Evolutionary conservation across 2,797 vertebrate genomes (phyloP).

Genomic region (Mycteria americana): DNA sequence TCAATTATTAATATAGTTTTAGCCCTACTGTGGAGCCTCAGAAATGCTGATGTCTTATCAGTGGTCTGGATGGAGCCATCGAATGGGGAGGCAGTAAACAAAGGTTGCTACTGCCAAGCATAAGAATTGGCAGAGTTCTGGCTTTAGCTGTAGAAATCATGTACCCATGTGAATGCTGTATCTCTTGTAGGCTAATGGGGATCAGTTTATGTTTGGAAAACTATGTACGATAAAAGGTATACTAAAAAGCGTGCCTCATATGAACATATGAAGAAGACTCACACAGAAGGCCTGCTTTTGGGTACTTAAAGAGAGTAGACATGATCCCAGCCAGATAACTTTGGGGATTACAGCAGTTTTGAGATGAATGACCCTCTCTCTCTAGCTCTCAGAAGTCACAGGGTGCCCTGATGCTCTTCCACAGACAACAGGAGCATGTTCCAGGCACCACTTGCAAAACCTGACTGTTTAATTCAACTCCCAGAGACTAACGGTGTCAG

Average conservation of each 20-base stretch:
- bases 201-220: background rate
- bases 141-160: background rate
- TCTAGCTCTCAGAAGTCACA: background rate
- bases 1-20: background rate
- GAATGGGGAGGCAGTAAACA: background rate
- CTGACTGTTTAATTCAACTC: background rate
- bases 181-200: background rate
- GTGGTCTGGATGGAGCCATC: background rate
- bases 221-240: accelerated
- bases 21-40: background rate
- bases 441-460: background rate
- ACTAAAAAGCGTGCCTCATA: accelerated
- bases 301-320: background rate
- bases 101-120: background rate
- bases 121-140: background rate
- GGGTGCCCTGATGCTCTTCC: background rate
- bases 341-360: background rate
- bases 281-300: background rate
- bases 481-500: background rate
- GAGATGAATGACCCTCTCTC: background rate
- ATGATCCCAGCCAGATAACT: background rate
- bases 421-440: background rate
- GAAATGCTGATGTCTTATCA: background rate
- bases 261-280: background rate
- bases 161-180: accelerated